Base-by-base conservation (phyloP, 2,888 invertebrate genomes). In the Agriopis leucophaearia region DNA sequence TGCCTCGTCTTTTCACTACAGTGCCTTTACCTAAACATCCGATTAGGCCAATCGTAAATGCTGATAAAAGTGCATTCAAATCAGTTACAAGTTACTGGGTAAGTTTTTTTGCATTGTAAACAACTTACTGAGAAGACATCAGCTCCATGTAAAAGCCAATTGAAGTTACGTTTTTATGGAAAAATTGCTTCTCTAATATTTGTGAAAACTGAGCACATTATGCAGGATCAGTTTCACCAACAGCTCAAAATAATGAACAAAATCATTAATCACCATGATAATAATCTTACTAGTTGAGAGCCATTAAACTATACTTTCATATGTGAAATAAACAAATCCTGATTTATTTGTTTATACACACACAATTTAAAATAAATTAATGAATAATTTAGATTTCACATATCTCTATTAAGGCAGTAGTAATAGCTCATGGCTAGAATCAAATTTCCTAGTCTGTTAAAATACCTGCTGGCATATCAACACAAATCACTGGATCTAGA, bases 101-200 rank as follows among this genome's bases (percentile, higher is more conserved):
- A 68, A 71, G 68, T 71, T 63, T 64, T 66, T 62, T 66, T 10
- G 57, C 56, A 65, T 60, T 68, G 67, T 71, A 71, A 71, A 71
- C 71, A 71, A 63, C 55, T 66, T 58, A 9, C 15, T 59, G 2
- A 56, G 40, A 44, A 38, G 40, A 18, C 55, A 15, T 52, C 27
- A 48, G 16, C 9, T 16, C 27, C 50, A 13, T 44, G 42, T 58
- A 45, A 44, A 47, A 18, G 38, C 18, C n/a, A 59, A 64, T 36
- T 40, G 15, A 64, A 18, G 10, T 58, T 15, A 35, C 10, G 13
- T 36, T 45, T 61, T 18, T 40, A 55, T 18, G 15, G 0, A 38
- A 6, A 48, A 50, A 44, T 18, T 16, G 7, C 9, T 57, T 36
- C 40, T 38, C 38, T 18, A 48, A 12, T 48, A 48, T 12, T 48